Conservation (phyloP, 2,113 vertebrate species). For the Geococcyx californianus region DNA sequence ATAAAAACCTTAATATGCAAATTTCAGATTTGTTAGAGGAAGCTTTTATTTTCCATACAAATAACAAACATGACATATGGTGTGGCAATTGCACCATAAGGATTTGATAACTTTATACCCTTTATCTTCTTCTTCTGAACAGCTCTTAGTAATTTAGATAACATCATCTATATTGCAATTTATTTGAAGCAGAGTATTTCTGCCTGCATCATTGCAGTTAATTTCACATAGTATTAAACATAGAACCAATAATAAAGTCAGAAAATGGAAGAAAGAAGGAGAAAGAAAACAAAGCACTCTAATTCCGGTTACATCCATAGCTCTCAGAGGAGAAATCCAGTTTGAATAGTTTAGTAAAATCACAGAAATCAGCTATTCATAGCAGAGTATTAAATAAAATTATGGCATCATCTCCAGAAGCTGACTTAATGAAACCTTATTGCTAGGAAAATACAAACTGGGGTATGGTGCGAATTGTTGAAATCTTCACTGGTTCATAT, state of each 20-base stretch:
- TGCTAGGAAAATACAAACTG: neutral
- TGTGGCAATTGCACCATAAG: neutral
- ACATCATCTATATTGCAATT: neutral
- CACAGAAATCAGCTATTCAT: constrained; percentile 23
- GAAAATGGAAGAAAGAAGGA: constrained; percentile 24
- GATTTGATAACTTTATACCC: neutral
- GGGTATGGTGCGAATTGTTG: neutral
- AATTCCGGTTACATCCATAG: constrained; percentile 17
- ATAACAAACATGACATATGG: neutral
- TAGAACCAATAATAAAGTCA: neutral
- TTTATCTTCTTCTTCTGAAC: neutral
- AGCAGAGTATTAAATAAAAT: constrained; percentile 55
- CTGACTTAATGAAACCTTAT: constrained; percentile 46
- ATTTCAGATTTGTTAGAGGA: neutral
- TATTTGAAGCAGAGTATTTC: constrained; percentile 13
- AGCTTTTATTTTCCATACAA: neutral
- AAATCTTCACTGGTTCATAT: neutral
- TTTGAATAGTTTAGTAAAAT: constrained; percentile 44
- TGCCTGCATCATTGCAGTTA: neutral
- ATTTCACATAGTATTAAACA: constrained; percentile 6
- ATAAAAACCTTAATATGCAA: neutral
- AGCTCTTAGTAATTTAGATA: neutral
- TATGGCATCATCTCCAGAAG: constrained; percentile 5
- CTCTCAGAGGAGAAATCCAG: constrained; percentile 41
- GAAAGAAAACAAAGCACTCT: neutral